These are phyloP conservation scores for Hippocampus zosterae DNA, from an alignment of 2,113 vertebrate species.

Conservation along the genomic window DNA sequence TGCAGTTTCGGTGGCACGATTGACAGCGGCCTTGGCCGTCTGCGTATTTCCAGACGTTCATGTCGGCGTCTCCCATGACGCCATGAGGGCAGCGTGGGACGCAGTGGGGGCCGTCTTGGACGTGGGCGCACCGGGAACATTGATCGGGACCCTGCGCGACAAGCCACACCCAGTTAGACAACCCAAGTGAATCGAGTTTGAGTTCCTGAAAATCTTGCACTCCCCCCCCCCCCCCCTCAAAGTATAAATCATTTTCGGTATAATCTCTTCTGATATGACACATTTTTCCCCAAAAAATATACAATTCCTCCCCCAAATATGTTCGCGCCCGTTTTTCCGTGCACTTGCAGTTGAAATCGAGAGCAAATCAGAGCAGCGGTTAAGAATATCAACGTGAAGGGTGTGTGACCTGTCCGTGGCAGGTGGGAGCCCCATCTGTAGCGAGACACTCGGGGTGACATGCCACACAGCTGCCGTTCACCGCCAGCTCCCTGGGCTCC, in stretches of 20 bases:
- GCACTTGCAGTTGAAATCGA: no score
- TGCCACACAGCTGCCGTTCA: slow-evolving; percentile 69
- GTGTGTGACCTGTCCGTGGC: slow-evolving; percentile 75
- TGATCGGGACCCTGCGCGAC: slow-evolving; percentile 75
- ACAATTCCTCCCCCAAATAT: no score
- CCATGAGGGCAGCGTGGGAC: slow-evolving; percentile 79
- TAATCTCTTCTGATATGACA: no score
- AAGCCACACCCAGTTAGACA: no score
- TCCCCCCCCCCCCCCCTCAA: no score
- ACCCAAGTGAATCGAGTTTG: no score
- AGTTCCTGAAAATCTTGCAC: no score
- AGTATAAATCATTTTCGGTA: no score
- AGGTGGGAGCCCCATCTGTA: slow-evolving; percentile 63
- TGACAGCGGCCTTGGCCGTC: slow-evolving; percentile 72
- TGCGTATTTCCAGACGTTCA: slow-evolving; percentile 80
- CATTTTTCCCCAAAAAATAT: no score
- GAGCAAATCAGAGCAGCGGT: no score
- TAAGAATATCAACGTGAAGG: no score
- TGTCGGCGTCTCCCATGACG: slow-evolving; percentile 74
- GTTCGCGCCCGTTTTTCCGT: no score
- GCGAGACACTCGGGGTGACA: slow-evolving; percentile 79
- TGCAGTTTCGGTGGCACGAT: slow-evolving; percentile 85
- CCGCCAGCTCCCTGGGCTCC: slow-evolving; percentile 72
- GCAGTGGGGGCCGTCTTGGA: slow-evolving; percentile 82
- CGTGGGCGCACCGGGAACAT: slow-evolving; percentile 80